Conservation (phyloP, 2,113 vertebrate genomes). For the Aegotheles bennettii region DNA sequence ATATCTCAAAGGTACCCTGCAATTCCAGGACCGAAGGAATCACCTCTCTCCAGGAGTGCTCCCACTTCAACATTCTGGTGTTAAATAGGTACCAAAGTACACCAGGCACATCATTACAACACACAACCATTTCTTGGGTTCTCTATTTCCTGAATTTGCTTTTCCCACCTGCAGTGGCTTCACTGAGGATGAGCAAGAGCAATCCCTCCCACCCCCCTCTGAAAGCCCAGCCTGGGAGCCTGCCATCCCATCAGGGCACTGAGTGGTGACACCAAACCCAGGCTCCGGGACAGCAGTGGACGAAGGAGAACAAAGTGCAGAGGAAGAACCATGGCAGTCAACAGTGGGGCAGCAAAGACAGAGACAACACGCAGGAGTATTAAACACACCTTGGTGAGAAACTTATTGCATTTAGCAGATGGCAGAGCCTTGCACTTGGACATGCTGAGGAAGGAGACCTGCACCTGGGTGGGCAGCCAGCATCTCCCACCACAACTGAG, state of each 20-base stretch:
- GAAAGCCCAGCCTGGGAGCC: background rate
- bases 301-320: background rate
- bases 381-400: background rate
- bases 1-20: background rate
- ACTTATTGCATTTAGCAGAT: fast-evolving
- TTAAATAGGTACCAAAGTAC: fast-evolving
- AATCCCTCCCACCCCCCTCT: background rate
- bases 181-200: background rate
- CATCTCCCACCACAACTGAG: fast-evolving
- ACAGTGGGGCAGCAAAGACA: background rate
- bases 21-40: background rate
- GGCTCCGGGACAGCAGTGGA: background rate
- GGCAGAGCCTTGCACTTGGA: background rate
- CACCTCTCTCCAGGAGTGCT: background rate
- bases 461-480: fast-evolving
- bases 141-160: background rate
- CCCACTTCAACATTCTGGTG: fast-evolving
- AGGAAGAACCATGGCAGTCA: background rate
- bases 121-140: fast-evolving
- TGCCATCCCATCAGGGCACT: background rate
- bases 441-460: fast-evolving
- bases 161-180: background rate
- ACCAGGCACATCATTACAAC: background rate
- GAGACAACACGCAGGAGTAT: fast-evolving
- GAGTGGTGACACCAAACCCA: fast-evolving